Evolutionary conservation across 2,797 vertebrate species (phyloP), one percentile per base, ranked within the genome.

Genomic region (Sylvia borin): DNA sequence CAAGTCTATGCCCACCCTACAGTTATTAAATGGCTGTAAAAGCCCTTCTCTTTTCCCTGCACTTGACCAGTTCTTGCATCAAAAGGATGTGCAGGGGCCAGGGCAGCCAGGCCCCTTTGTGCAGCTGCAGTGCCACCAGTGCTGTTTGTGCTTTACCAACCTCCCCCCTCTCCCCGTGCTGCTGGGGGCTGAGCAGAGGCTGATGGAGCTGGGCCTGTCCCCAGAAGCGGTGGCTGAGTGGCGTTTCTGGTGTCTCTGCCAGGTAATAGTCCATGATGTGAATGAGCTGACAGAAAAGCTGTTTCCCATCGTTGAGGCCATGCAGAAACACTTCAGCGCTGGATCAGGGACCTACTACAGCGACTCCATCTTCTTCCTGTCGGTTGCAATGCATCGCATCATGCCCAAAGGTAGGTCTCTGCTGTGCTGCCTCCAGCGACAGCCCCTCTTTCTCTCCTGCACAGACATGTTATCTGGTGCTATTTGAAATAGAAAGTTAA

Each of bases 241-340:
- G 10, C 74, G 31, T 77, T 85, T 84, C 72, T 93, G 71, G 20
- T 92, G 48, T 83, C 40, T 83, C 24, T 53, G 31, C 26, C 76
- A 99, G 99, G 98, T 99, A 40, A 95, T 98, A 83, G 99, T 99
- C 98, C 99, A 99, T 4, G 98, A 99, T 40, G 99, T 99, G 36
- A 97, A 94, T 0, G 96, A 95, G 54, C 97, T 99, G 96, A 99
- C 99, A 0, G 98, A 99, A 92, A 99, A 98, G 97, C 98, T 99
- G 76, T 99, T 99, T 85, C 99, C 99, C 0, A 96, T 99, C 0
- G 99, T 99, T 48, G 98, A 99, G 97, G 98, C 98, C 95, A 99
- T 99, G 99, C 99, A 99, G 98, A 99, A 99, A 94, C 98, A 99
- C 97, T 99, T 99, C 98, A 99, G 99, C 1, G 98, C 99, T 1